Evolutionary conservation across 1,140 invertebrate genomes (phyloP).

Genomic region (Pseudomyrmex cubaensis): DNA sequence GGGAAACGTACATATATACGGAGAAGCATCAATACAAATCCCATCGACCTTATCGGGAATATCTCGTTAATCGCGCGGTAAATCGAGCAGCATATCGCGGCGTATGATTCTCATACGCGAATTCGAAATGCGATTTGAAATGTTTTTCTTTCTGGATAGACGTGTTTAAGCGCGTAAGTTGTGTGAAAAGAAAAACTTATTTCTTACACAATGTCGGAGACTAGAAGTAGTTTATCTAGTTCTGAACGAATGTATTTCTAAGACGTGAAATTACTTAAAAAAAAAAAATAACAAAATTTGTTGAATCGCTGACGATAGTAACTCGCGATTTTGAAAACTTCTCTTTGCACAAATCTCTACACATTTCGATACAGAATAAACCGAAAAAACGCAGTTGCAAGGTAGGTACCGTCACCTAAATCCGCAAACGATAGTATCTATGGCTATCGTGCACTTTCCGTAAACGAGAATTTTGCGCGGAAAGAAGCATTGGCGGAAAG

Average conservation of each 20-base stretch:
- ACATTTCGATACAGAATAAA: constrained; percentile 7
- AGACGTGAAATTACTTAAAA: background rate
- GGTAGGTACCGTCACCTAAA: constrained; percentile 1
- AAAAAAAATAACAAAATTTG: background rate
- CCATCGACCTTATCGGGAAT: constrained; percentile 15
- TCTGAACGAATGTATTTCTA: background rate
- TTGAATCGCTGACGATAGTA: background rate
- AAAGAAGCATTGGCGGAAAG: constrained; percentile 2
- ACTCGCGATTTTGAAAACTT: background rate
- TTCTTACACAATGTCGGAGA: too few species aligned
- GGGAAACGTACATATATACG: background rate
- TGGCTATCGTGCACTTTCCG: constrained; percentile 59
- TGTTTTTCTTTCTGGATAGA: background rate
- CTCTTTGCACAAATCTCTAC: constrained; percentile 8
- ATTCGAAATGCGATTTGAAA: constrained; percentile 9
- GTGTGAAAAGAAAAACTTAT: too few species aligned
- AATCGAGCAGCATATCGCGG: constrained; percentile 23
- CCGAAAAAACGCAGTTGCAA: constrained; percentile 31
- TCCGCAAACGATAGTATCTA: constrained; percentile 33
- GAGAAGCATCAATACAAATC: constrained; percentile 9
- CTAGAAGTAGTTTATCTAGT: too few species aligned
- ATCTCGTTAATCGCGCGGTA: constrained; percentile 37
- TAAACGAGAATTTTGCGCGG: constrained; percentile 51
- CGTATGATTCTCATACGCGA: background rate
- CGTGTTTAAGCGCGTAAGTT: too few species aligned